Base-by-base conservation (phyloP, 1,140 invertebrate species). In the Hyles vespertilio region DNA sequence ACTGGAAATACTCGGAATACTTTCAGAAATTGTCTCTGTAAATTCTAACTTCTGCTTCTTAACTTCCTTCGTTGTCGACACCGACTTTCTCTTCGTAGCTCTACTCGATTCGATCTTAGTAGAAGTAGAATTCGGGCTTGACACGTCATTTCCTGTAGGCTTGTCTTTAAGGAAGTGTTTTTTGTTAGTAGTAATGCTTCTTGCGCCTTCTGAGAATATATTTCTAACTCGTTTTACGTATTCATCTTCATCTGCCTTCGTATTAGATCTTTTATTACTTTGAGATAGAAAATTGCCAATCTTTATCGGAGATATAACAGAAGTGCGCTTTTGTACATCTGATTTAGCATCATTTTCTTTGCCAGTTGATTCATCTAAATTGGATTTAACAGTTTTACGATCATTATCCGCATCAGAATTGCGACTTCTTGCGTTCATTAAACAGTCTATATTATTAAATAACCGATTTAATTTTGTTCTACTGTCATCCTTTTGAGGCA, bases 301-400 rank as follows among this genome's bases (percentile, higher is more conserved):
- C 63, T 70, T 72, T 45, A 78, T 74, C 11, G 77, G 79, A 0
- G 77, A 81, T 59, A 79, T 81, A 3, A 61, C 48, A 7, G 70
- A 69, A 48, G 55, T 69, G 7, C 48, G 53, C 7, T 53, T 56
- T 44, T 8, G 36, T 5, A 8, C 8, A 40, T 22, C 22, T 22
- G 36, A 40, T 5, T 40, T 8, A 40, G 36, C 4, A 5, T 40
- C 5, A 5, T 40, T 8, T 5, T 5, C 8, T 40, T 8, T 40
- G 8, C 36, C 8, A 5, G 4, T 40, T 40, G 36, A 40, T 40
- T 40, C 36, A 40, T 40, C 8, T 5, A 40, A 40, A 40, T 40
- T 40, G 36, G 4, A 40, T 40, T 40, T 40, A 40, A 40, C 8
- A 8, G 36, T 40, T 5, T 5, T 40, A 5, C 36, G 4, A 40